Evolutionary conservation across 2,888 invertebrate species (phyloP), one percentile per base, ranked within the genome.

Genomic region (Apoda limacodes): DNA sequence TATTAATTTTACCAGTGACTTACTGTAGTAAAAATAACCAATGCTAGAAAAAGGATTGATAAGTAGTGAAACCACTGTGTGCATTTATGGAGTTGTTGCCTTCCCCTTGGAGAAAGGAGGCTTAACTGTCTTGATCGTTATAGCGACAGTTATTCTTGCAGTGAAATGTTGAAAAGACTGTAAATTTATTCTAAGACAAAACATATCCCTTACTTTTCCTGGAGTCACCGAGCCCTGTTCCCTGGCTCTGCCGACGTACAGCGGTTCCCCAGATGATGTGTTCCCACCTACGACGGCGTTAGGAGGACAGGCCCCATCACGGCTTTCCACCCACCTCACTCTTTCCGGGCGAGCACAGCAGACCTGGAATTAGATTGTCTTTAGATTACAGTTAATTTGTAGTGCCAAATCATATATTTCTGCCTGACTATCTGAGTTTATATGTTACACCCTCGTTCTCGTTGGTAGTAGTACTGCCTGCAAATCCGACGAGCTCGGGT

Each of bases 191-290:
- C n/a, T n/a, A 15, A 17, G 25, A 7, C n/a, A 21, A 11, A 13
- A 12, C 4, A 20, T 6, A 17, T 19, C 12, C 9, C 35, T 46
- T 50, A 85, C 75, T 66, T 85, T 84, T 37, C 85, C 85, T 10
- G 85, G 84, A 29, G 85, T 78, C 34, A 84, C 46, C 1, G 82
- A 82, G 3, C 82, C 82, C 40, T 82, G 78, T 45, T 84, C 75
- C 30, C 63, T 65, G 5, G 81, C 83, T 40, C 85, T 65, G 32
- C 83, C 85, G 4, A 84, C 63, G 50, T 82, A 85, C 25, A 85
- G 50, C 1, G 72, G 67, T 43, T 83, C 82, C 4, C 80, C 82
- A 7, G 53, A 43, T 0, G 55, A 31, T 3, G 83, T 82, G 35
- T 67, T 64, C 1, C 85, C 84, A 6, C 68, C 84, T 1, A 63